Conservation (phyloP, 2,888 invertebrate species). For the Plutella xylostella region DNA sequence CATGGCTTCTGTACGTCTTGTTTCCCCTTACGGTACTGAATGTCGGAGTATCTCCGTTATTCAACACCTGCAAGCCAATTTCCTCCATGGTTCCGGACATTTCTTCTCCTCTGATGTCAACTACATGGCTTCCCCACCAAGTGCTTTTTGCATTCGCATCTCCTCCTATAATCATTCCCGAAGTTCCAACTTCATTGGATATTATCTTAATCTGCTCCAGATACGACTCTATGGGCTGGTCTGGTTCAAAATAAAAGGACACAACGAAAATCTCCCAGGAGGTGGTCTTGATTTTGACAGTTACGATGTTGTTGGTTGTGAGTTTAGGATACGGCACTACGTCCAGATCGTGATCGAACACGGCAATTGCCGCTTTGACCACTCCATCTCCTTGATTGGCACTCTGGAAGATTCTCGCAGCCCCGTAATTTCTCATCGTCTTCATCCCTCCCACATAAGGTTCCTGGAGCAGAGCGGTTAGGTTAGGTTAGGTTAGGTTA, state of each 20-base stretch:
- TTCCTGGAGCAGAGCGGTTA: slow-evolving; percentile 13
- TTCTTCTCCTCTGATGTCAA: no score
- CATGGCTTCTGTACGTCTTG: slow-evolving; percentile 15
- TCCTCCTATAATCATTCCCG: slow-evolving; percentile 7
- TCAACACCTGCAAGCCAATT: no score
- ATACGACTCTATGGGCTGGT: neutral
- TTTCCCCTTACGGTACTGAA: no score
- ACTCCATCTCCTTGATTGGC: neutral
- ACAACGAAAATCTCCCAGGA: neutral
- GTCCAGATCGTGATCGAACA: neutral
- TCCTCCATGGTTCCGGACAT: slow-evolving; percentile 18
- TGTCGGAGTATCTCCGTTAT: no score
- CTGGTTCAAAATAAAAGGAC: neutral
- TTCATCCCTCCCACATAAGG: slow-evolving; percentile 11
- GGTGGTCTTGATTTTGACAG: neutral
- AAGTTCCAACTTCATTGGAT: neutral
- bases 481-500: slow-evolving; percentile 13
- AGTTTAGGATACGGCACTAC: neutral
- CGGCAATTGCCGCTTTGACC: slow-evolving; percentile 5
- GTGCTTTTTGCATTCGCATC: slow-evolving; percentile 12
- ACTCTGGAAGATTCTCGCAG: slow-evolving; percentile 4
- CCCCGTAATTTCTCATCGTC: neutral
- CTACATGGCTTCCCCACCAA: no score
- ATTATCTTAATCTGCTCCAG: neutral
- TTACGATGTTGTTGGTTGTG: neutral